Evolutionary conservation across 2,888 invertebrate species (phyloP).

Genomic region (Norana najaformis): DNA sequence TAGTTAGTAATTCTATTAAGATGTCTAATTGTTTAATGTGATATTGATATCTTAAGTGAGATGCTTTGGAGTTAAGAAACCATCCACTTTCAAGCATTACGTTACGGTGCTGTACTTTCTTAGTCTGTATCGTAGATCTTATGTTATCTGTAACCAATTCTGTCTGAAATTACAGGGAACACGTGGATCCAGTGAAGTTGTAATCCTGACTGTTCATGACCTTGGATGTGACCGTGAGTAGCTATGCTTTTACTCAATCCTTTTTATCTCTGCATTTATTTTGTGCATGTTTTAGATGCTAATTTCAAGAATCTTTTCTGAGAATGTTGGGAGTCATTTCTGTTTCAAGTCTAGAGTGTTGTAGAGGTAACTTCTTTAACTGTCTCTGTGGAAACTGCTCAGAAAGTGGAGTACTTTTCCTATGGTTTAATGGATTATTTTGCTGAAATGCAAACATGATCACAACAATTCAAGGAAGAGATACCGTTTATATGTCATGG

Average conservation of each 20-base stretch:
- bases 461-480: background rate
- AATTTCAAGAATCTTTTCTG: background rate
- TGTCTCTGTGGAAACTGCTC: background rate
- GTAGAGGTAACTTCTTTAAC: background rate
- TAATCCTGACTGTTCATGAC: constrained; percentile 86
- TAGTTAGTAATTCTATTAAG: background rate
- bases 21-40: background rate
- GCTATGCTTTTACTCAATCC: background rate
- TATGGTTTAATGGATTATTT: background rate
- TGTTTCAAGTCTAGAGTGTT: background rate
- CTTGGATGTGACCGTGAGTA: constrained; percentile 71
- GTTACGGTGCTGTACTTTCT: background rate
- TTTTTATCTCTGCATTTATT: background rate
- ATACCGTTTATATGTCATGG: background rate
- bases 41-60: background rate
- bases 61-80: background rate
- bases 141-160: background rate
- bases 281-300: background rate
- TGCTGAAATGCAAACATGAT: background rate
- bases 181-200: constrained; percentile 77
- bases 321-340: background rate
- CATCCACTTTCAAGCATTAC: background rate
- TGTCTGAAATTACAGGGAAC: constrained; percentile 72
- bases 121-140: background rate
- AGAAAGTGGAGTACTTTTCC: background rate